phyloP scores from a whole-genome alignment of 2,888 invertebrate species.

The Tiphia femorata region DNA sequence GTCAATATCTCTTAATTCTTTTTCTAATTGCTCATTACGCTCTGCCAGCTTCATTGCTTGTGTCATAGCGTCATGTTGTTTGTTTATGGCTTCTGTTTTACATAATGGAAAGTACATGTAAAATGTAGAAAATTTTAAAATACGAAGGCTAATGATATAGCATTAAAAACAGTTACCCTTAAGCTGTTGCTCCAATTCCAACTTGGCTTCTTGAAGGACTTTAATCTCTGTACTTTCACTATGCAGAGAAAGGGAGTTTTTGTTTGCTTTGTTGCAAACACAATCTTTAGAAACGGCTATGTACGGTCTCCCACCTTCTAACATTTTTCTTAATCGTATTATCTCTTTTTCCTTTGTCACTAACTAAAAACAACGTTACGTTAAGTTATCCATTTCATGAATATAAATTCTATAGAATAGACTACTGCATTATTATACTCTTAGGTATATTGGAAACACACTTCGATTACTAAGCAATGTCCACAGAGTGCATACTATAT shows the following conservation, averaged over 20 bases:
- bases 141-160: background rate
- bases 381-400: background rate
- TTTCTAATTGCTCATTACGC: constrained; percentile 78
- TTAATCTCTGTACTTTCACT: constrained; percentile 51
- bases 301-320: constrained; percentile 80
- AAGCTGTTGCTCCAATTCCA: constrained; percentile 71
- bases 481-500: no score
- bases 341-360: constrained; percentile 77
- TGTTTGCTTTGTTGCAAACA: constrained; percentile 74
- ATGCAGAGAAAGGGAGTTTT: constrained; percentile 19
- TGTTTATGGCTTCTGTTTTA: constrained; percentile 71
- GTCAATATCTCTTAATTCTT: constrained; percentile 81
- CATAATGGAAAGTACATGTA: constrained; percentile 1
- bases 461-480: no score
- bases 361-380: constrained; percentile 48
- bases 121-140: constrained; percentile 11
- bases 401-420: no score
- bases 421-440: no score
- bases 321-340: constrained; percentile 75
- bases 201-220: constrained; percentile 75
- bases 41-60: constrained; percentile 81
- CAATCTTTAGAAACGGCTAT: constrained; percentile 77
- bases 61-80: constrained; percentile 86
- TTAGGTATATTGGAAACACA: background rate
- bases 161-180: constrained; percentile 66